These are phyloP conservation scores for Drosophila putrida DNA, from an alignment of 2,888 invertebrate species.

Conservation along the genomic window DNA sequence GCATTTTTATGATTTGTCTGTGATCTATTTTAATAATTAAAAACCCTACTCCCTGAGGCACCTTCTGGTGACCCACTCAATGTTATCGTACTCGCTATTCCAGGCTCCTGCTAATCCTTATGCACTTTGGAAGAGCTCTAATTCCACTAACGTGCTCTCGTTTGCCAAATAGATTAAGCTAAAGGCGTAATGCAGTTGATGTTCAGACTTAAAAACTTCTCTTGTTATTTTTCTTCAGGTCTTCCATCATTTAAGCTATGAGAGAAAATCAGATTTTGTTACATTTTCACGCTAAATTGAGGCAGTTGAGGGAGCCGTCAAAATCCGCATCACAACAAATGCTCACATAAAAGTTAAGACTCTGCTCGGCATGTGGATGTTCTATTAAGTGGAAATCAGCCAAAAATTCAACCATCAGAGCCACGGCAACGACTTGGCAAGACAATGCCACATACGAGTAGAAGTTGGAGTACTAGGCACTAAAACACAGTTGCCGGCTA, in stretches of 20 bases:
- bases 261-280: constrained; percentile 39
- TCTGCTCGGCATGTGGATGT: constrained; percentile 44
- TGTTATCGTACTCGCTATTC: no score
- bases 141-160: constrained; percentile 12
- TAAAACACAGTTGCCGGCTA: constrained; percentile 43
- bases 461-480: constrained; percentile 9
- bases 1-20: constrained; percentile 1
- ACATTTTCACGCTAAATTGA: constrained; percentile 56
- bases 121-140: background rate
- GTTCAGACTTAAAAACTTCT: constrained; percentile 16
- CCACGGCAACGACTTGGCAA: constrained; percentile 10
- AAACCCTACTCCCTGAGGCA: background rate
- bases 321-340: constrained; percentile 20
- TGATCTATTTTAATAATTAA: constrained; percentile 28
- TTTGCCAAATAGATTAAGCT: constrained; percentile 39
- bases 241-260: constrained; percentile 20
- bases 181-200: constrained; percentile 30
- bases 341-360: constrained; percentile 8
- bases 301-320: constrained; percentile 10
- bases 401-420: constrained; percentile 18
- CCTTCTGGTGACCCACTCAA: background rate
- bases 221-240: background rate
- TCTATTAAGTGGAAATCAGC: constrained; percentile 50
- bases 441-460: constrained; percentile 7
- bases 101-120: background rate